phyloP scores from a whole-genome alignment of 2,113 vertebrate species.

The Oreochromis aureus region DNA sequence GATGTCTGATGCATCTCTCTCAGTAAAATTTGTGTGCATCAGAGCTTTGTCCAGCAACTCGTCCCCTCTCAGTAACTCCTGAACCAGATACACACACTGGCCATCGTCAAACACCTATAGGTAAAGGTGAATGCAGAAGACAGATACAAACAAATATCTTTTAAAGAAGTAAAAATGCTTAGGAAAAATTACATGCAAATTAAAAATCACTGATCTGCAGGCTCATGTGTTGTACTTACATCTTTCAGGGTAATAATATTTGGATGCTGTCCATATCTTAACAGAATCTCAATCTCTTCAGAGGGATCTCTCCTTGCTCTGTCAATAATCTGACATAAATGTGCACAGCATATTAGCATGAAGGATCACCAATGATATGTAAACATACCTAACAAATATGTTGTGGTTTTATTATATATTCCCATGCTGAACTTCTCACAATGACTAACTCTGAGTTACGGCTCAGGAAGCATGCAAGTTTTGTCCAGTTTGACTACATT shows the following conservation, averaged over 20 bases:
- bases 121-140: conserved; percentile 20
- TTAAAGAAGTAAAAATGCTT: neutral
- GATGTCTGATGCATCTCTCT: conserved; percentile 86
- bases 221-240: conserved; percentile 69
- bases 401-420: neutral
- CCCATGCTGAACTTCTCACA: neutral
- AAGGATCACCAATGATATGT: neutral
- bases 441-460: neutral
- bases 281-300: conserved; percentile 92
- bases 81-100: conserved; percentile 85
- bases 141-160: neutral
- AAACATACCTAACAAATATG: neutral
- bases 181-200: neutral
- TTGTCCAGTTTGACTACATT: neutral
- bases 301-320: conserved; percentile 87
- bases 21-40: conserved; percentile 81
- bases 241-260: conserved; percentile 94
- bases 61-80: conserved; percentile 88
- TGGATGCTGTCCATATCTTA: conserved; percentile 91
- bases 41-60: conserved; percentile 91
- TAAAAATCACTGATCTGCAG: neutral
- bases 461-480: neutral
- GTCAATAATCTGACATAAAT: conserved; percentile 83
- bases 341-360: neutral
- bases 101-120: conserved; percentile 89